Conservation (phyloP, 2,888 invertebrate species). For the Anorthoa munda region DNA sequence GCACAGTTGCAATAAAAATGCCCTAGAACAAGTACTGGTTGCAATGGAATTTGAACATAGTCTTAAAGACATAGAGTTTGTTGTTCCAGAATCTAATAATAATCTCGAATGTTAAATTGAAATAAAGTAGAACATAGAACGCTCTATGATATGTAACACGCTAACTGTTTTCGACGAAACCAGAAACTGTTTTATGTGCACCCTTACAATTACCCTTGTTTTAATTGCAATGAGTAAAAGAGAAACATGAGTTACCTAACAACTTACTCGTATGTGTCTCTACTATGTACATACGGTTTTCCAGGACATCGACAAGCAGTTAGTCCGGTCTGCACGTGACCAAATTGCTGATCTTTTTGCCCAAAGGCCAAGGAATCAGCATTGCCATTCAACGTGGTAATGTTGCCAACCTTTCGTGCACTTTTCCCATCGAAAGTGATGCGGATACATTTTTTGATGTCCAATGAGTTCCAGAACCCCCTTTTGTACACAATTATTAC, state of each 20-base stretch:
- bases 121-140: neutral
- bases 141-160: slow-evolving; percentile 8
- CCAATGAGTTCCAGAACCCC: neutral
- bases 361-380: neutral
- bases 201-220: slow-evolving; percentile 7
- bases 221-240: slow-evolving; percentile 10
- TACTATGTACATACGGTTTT: neutral
- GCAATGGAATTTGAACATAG: too few species aligned
- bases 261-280: neutral
- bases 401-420: neutral
- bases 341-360: neutral
- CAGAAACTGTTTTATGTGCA: neutral
- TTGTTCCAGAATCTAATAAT: too few species aligned
- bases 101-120: too few species aligned
- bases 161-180: neutral
- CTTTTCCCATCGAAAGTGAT: neutral
- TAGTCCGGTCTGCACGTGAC: neutral
- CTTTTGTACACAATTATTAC: too few species aligned
- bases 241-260: too few species aligned
- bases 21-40: too few species aligned
- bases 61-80: too few species aligned
- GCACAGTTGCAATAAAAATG: too few species aligned
- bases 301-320: neutral
- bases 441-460: neutral
- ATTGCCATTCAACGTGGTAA: neutral